These are phyloP conservation scores for Hypena proboscidalis DNA, from an alignment of 2,888 invertebrate genomes.

Conservation along the genomic window DNA sequence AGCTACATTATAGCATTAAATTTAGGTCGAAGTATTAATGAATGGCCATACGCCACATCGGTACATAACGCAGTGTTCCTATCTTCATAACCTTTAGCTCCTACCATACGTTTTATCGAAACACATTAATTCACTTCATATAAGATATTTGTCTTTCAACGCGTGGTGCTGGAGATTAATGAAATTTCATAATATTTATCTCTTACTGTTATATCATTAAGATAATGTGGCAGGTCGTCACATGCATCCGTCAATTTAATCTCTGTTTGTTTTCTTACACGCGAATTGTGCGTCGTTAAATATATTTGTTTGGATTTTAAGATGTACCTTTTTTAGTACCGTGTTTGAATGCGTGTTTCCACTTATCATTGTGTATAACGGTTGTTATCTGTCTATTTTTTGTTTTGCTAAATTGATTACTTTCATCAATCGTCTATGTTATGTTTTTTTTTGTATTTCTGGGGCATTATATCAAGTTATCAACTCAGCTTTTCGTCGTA, in stretches of 20 bases:
- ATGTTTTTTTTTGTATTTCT: neutral
- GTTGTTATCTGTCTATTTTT: constrained; percentile 17
- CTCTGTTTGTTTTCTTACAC: constrained; percentile 1
- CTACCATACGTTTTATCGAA: constrained; percentile 54
- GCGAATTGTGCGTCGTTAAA: constrained; percentile 8
- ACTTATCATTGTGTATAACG: constrained; percentile 20
- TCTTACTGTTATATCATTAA: constrained; percentile 38
- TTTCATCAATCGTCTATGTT: constrained; percentile 25
- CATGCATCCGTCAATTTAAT: constrained; percentile 13
- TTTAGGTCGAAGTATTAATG: constrained; percentile 40
- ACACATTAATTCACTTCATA: constrained; percentile 66
- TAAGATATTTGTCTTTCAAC: constrained; percentile 43
- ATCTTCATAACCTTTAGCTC: constrained; percentile 64
- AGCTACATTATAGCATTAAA: constrained; percentile 4
- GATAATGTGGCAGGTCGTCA: constrained; percentile 26
- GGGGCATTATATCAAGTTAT: too few species aligned
- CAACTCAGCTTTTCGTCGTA: too few species aligned
- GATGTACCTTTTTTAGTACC: neutral
- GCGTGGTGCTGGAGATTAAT: constrained; percentile 41
- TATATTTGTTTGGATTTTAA: neutral
- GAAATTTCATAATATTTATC: constrained; percentile 41
- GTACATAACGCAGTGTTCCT: constrained; percentile 52
- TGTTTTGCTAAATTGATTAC: constrained; percentile 14
- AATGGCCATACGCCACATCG: constrained; percentile 50
- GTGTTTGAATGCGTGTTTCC: constrained; percentile 12